Evolutionary conservation across 2,888 invertebrate species (phyloP), one percentile per base, ranked within the genome.

Genomic region (Helicoverpa assulta): DNA sequence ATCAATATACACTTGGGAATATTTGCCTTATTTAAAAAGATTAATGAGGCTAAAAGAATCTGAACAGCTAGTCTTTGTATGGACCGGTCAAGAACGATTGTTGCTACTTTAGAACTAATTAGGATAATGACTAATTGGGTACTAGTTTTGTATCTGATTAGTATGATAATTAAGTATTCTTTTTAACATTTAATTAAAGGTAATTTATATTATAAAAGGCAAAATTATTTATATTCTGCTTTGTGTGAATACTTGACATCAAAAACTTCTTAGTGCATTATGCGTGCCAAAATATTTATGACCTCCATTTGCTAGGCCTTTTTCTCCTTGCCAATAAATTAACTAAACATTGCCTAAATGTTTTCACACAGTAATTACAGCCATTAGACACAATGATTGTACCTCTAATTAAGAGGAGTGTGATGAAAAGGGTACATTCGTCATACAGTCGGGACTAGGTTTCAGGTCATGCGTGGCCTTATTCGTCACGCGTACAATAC

Each of bases 391-490:
- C 2, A n/a, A 33, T n/a, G 40, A 14, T 2, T 26, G 10, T 51
- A n/a, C n/a, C n/a, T n/a, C n/a, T n/a, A 33, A 62, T 58, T 52
- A 50, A 60, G 21, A 57, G 5, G 14, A 55, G 21, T 47, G 29
- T 18, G 14, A 51, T 21, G 51, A 52, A 57, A 53, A 43, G 50
- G 14, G 18, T 29, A 37, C 16, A 52, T 52, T 26, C 26, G 26
- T 26, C 26, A 26, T 55, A 51, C 16, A 53, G n/a, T 37, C 16
- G n/a, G n/a, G 50, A 55, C 18, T 50, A 70, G 52, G 21, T 56
- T 66, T 65, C 26, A 73, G 58, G 21, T 58, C 21, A 10, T 65
- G 55, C 73, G 74, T 77, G 67, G 74, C 55, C 51, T 58, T 58
- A 69, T 74, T 59, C 69, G 63, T 52, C 54, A 62, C 52, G 58